Conservation (phyloP, 2,888 invertebrate species). For the Eledone cirrhosa region DNA sequence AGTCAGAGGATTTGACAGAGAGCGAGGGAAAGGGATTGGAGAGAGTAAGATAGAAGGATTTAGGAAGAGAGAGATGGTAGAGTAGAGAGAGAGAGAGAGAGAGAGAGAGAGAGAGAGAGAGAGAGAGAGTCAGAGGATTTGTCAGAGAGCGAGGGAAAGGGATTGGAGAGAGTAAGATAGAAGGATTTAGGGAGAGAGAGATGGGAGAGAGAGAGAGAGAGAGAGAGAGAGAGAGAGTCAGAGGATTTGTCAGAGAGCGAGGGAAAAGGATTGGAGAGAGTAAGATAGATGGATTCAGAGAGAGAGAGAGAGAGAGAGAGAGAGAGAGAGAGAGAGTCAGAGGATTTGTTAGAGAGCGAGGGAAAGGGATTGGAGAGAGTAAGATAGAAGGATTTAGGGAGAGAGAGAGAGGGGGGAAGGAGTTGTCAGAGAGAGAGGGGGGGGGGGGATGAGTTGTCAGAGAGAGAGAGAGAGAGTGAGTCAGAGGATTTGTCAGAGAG, state of each 20-base stretch:
- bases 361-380: not conserved
- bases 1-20: no score
- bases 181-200: not conserved
- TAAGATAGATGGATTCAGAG: not conserved
- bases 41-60: not conserved
- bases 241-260: no score
- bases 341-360: not conserved
- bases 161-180: not conserved
- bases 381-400: no score
- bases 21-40: not conserved
- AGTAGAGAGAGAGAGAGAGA: conserved; percentile 1
- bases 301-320: no score
- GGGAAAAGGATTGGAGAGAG: no score
- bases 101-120: not conserved
- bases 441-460: not conserved
- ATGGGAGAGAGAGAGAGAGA: not conserved
- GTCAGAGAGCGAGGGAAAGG: not conserved
- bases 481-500: not conserved
- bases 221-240: not conserved
- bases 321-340: not conserved
- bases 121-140: not conserved
- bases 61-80: not conserved
- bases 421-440: not conserved
- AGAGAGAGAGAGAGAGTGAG: not conserved
- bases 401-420: no score